Conservation (phyloP, 2,888 invertebrate species). For the Drosophila peninsularis region DNA sequence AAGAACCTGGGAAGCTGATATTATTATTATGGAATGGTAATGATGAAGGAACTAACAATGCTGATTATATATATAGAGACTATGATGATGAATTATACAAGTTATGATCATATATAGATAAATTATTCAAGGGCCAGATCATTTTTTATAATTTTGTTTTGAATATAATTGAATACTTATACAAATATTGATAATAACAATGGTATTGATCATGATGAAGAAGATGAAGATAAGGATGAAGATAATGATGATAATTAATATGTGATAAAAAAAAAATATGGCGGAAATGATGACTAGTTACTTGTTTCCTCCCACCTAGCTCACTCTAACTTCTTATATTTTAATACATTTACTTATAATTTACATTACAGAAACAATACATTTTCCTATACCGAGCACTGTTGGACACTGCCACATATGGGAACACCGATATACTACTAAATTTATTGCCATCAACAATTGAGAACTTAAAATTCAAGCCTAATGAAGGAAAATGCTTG, state of each 20-base stretch:
- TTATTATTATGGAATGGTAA: no score
- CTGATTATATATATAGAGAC: background rate
- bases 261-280: no score
- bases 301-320: background rate
- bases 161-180: no score
- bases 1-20: no score
- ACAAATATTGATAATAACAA: no score
- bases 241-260: background rate
- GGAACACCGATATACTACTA: constrained; percentile 94
- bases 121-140: no score
- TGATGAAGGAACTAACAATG: no score
- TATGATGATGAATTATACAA: background rate
- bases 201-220: no score
- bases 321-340: no score
- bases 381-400: constrained; percentile 97
- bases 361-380: constrained; percentile 93
- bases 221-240: background rate
- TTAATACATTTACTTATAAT: background rate
- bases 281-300: background rate
- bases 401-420: constrained; percentile 95
- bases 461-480: constrained; percentile 90
- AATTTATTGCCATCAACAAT: constrained; percentile 89
- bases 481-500: constrained; percentile 89
- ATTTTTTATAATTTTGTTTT: no score
- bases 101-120: no score